A percentile compares a stretch with the other conserved stretches of the same genome.
These are phyloP conservation scores for Danio albolineatus DNA, from an alignment of 2,797 vertebrate genomes.

Conservation along the genomic window DNA sequence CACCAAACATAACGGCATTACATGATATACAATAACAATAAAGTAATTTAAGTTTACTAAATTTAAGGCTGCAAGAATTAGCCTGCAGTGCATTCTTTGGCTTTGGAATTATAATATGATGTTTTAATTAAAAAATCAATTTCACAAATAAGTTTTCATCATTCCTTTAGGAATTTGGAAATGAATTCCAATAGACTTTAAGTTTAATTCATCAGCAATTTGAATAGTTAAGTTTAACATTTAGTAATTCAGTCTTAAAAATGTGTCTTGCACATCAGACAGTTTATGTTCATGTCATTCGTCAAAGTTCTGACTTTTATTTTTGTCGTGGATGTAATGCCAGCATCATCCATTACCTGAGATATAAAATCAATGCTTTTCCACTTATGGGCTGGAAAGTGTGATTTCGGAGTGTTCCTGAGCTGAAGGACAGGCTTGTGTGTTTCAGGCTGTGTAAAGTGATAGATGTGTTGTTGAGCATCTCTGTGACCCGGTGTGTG, in stretches of 20 bases:
- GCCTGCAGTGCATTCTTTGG: background rate
- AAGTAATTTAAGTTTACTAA: too few relatives aligned
- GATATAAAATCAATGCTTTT: constrained; percentile 50
- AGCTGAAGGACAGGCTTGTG: constrained; percentile 10
- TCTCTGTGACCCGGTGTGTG: background rate
- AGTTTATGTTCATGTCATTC: constrained; percentile 15
- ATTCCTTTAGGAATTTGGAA: background rate
- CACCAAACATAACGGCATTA: too few relatives aligned
- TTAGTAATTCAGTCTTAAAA: background rate
- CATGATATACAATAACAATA: too few relatives aligned
- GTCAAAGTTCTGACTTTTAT: constrained; percentile 10
- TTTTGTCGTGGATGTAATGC: constrained; percentile 29
- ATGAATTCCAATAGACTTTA: background rate
- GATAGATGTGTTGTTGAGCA: constrained; percentile 18
- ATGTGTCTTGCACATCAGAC: background rate
- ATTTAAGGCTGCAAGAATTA: background rate
- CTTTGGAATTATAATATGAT: background rate
- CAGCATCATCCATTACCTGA: constrained; percentile 36
- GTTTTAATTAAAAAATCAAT: background rate
- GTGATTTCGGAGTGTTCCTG: constrained; percentile 7
- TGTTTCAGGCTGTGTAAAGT: constrained; percentile 14
- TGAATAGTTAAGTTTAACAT: background rate
- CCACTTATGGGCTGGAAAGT: constrained; percentile 24
- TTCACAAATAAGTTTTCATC: background rate
- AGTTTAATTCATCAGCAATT: background rate